Percentiles rank a stretch among this genome's conserved stretches.
These are phyloP conservation scores for Mycteria americana DNA, from an alignment of 2,797 vertebrate genomes.

Conservation along the genomic window DNA sequence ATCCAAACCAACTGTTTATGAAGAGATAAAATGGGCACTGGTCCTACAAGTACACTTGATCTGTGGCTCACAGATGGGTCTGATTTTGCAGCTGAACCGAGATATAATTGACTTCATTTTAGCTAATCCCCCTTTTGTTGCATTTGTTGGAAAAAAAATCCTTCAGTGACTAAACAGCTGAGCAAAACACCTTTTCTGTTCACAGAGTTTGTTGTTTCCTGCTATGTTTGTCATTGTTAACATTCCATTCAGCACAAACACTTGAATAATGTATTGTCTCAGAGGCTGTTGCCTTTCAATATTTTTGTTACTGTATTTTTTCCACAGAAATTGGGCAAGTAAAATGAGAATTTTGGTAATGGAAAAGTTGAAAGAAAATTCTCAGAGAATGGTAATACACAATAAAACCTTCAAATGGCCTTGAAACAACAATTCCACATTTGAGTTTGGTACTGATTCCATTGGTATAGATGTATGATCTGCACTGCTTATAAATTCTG, in stretches of 20 bases:
- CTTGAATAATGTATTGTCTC: background rate
- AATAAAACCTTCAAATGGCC: constrained; percentile 32
- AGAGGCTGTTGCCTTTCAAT: constrained; percentile 42
- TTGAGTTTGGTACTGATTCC: background rate
- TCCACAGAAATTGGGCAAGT: constrained; percentile 55
- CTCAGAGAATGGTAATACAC: constrained; percentile 36
- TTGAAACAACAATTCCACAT: background rate
- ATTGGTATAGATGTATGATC: background rate
- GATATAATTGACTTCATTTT: background rate
- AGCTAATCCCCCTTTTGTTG: background rate
- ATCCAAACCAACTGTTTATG: background rate
- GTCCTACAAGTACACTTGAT: background rate
- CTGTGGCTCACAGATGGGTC: background rate
- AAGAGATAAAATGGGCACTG: background rate
- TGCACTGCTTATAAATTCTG: background rate
- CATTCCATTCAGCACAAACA: background rate
- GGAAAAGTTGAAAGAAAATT: constrained; percentile 60
- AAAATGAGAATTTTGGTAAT: constrained; percentile 61
- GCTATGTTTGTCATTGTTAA: background rate
- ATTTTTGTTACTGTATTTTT: constrained; percentile 47
- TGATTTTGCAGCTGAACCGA: background rate
- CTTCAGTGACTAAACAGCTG: constrained; percentile 6
- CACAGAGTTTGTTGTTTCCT: background rate
- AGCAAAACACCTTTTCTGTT: constrained; percentile 11
- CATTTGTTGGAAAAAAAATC: background rate